phyloP scores from a whole-genome alignment of 2,888 invertebrate genomes.

The Suillia variegata region DNA sequence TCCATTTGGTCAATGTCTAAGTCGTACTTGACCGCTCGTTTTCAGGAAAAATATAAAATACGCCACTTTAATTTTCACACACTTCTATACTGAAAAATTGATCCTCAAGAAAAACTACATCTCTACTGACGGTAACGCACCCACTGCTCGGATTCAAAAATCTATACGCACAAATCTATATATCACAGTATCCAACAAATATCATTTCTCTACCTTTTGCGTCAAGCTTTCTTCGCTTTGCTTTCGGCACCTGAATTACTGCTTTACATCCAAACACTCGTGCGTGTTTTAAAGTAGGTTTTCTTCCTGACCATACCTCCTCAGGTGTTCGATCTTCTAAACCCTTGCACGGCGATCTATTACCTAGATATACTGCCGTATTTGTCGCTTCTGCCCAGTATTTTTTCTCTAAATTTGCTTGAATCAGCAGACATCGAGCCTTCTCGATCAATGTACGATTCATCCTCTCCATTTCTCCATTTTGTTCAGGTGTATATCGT shows the following conservation, averaged over 20 bases:
- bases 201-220: constrained; percentile 8
- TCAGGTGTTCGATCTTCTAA: neutral
- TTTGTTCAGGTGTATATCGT: constrained; percentile 20
- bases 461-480: constrained; percentile 19
- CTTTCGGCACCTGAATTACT: neutral
- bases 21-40: constrained; percentile 18
- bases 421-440: constrained; percentile 21
- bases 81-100: constrained; percentile 6
- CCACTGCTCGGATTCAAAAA: constrained; percentile 14
- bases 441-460: constrained; percentile 24
- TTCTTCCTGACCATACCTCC: neutral
- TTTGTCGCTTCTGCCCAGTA: constrained; percentile 23
- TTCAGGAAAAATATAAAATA: too few species aligned
- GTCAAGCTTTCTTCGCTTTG: constrained; percentile 15
- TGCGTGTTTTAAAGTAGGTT: neutral
- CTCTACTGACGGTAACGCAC: constrained; percentile 5
- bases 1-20: constrained; percentile 18
- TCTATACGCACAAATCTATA: constrained; percentile 21
- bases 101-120: constrained; percentile 2
- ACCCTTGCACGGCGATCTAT: constrained; percentile 20
- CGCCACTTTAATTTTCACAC: constrained; percentile 2
- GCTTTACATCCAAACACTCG: constrained; percentile 10
- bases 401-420: constrained; percentile 14
- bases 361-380: constrained; percentile 21
- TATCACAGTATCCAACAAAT: constrained; percentile 18